Conservation (phyloP, 2,113 vertebrate genomes). For the Corynorhinus townsendii region DNA sequence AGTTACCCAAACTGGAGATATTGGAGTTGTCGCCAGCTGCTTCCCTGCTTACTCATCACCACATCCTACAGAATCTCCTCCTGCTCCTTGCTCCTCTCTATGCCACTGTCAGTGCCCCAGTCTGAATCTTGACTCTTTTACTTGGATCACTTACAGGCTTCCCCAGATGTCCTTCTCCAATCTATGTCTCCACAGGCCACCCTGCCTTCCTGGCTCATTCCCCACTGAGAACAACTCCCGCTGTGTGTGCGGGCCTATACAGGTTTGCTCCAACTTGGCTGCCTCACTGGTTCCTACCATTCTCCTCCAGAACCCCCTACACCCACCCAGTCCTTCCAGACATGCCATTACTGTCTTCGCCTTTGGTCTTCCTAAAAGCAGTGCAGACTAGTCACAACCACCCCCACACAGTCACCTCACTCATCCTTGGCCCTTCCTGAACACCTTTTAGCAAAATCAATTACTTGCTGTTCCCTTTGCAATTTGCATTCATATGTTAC, state of each 20-base stretch:
- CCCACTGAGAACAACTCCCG: not conserved
- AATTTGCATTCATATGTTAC: not conserved
- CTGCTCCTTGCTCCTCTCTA: no score
- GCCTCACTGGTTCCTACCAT: not conserved
- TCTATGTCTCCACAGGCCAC: not conserved
- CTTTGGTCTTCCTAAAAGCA: not conserved
- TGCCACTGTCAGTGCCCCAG: not conserved
- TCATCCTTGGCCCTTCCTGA: not conserved
- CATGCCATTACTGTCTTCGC: not conserved
- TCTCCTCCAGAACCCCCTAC: not conserved
- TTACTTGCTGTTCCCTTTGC: not conserved
- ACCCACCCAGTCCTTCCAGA: no score
- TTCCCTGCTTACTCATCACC: no score
- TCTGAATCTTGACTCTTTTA: not conserved
- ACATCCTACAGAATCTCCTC: not conserved
- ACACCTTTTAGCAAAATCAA: not conserved
- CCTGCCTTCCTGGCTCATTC: not conserved
- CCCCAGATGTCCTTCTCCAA: not conserved
- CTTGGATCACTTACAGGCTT: not conserved
- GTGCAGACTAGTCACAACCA: not conserved
- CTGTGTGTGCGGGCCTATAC: not conserved
- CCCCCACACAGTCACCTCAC: not conserved
- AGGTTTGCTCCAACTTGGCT: not conserved
- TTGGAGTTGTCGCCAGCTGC: not conserved
- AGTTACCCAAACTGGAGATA: not conserved